Evolutionary conservation across 92 coral and sea anemone genomes (phyloP).

Genomic region (Anthopleura xanthogrammica): DNA sequence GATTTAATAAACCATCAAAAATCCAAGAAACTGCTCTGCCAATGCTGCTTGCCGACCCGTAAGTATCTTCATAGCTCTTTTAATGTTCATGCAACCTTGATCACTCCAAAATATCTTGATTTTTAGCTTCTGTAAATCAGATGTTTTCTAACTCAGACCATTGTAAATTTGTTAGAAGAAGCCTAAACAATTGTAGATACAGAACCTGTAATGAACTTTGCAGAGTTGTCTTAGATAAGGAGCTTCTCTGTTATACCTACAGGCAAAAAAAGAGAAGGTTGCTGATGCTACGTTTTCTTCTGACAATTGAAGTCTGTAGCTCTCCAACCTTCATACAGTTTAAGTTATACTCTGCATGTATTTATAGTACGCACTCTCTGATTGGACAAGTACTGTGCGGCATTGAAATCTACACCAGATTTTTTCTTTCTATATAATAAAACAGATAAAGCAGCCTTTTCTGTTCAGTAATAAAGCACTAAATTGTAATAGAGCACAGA

Average conservation of each 20-base stretch:
- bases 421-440: no score
- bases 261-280: conserved; percentile 34
- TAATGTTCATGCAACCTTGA: no score
- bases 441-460: no score
- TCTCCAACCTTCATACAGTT: background rate
- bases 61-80: conserved; percentile 30
- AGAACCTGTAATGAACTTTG: conserved; percentile 41
- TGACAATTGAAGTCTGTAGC: conserved; percentile 1
- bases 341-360: no score
- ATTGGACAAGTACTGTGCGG: no score
- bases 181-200: no score
- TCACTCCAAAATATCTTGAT: no score
- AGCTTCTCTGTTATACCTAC: conserved; percentile 47
- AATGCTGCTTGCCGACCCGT: conserved; percentile 97
- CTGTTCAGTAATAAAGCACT: no score
- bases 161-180: background rate
- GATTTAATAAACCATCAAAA: conserved; percentile 92
- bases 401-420: no score
- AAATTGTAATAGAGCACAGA: no score
- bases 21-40: conserved; percentile 99
- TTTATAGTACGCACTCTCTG: no score
- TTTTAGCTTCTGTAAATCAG: background rate
- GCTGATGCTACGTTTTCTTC: conserved; percentile 23
- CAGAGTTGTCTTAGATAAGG: conserved; percentile 33
- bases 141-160: background rate